phyloP scores from a whole-genome alignment of 1,140 invertebrate species.

The Brachionus sp. region DNA sequence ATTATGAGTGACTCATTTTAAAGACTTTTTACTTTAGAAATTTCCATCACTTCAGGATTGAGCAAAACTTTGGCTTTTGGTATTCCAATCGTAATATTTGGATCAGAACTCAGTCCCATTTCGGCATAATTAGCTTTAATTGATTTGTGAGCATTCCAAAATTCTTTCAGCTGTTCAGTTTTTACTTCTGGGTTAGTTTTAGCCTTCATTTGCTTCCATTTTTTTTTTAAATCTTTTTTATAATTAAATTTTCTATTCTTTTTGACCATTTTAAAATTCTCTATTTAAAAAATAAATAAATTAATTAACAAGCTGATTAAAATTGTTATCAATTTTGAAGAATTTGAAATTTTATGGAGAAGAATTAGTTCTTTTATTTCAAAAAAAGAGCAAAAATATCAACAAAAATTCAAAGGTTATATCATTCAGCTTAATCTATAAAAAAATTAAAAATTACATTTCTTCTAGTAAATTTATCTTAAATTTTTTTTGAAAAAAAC shows the following conservation, averaged over 20 bases:
- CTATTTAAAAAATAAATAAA: neutral
- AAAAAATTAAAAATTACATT: no score
- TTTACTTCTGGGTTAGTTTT: constrained; percentile 31
- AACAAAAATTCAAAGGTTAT: no score
- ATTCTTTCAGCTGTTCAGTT: neutral
- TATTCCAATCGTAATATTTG: constrained; percentile 11
- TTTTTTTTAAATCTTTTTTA: constrained; percentile 38
- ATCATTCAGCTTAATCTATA: no score
- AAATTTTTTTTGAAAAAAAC: no score
- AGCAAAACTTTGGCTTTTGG: constrained; percentile 33
- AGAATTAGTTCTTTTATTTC: no score
- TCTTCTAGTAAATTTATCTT: no score
- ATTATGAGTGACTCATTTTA: neutral
- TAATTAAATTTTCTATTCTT: constrained; percentile 40
- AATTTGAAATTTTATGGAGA: no score
- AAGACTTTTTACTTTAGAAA: neutral
- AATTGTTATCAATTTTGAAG: no score
- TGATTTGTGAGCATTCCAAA: constrained; percentile 9
- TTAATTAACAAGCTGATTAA: no score
- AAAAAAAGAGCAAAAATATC: no score
- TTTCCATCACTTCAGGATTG: constrained; percentile 40
- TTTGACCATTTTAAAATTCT: constrained; percentile 30
- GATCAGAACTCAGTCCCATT: neutral
- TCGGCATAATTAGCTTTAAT: constrained; percentile 37
- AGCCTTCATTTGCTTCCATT: constrained; percentile 37